These are phyloP conservation scores for Bagarius yarrelli DNA, from an alignment of 2,113 vertebrate genomes.

Conservation along the genomic window DNA sequence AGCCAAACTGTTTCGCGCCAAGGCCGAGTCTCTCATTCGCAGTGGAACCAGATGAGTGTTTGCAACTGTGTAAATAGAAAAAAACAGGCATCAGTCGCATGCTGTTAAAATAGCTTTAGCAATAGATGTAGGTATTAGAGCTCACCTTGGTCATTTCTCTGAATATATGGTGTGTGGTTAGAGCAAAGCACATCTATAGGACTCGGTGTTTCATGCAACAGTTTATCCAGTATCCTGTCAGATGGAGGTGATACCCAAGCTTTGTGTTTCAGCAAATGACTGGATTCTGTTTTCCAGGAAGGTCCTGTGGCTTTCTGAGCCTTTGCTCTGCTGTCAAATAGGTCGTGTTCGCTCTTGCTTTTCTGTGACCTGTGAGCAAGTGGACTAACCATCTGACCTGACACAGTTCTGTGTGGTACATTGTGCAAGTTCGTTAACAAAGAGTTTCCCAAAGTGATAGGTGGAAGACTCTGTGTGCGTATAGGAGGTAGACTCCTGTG, in stretches of 20 bases:
- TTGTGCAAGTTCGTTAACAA: slow-evolving; percentile 67
- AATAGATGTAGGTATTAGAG: neutral
- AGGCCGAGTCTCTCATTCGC: slow-evolving; percentile 65
- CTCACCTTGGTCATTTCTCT: slow-evolving; percentile 75
- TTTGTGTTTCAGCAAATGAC: slow-evolving; percentile 66
- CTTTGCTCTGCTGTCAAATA: slow-evolving; percentile 69
- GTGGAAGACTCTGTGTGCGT: slow-evolving; percentile 80
- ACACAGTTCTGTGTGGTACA: slow-evolving; percentile 49
- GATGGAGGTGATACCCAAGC: slow-evolving; percentile 67
- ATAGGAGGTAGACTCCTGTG: slow-evolving; percentile 70
- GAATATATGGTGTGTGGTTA: slow-evolving; percentile 70
- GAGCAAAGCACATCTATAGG: slow-evolving; percentile 65
- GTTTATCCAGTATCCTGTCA: slow-evolving; percentile 68
- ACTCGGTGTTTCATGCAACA: slow-evolving; percentile 62
- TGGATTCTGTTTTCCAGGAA: slow-evolving; percentile 68
- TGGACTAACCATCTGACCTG: slow-evolving; percentile 55
- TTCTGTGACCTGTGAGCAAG: slow-evolving; percentile 74
- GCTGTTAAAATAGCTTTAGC: neutral
- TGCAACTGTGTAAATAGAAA: slow-evolving; percentile 62
- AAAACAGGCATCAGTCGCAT: slow-evolving; percentile 8
- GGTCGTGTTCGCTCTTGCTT: slow-evolving; percentile 76
- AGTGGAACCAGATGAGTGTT: slow-evolving; percentile 64
- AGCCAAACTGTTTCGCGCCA: slow-evolving; percentile 68
- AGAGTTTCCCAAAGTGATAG: slow-evolving; percentile 69
- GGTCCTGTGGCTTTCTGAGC: slow-evolving; percentile 61